These are phyloP conservation scores for Ferdinandea cuprea DNA, from an alignment of 2,888 invertebrate species.

Conservation along the genomic window DNA sequence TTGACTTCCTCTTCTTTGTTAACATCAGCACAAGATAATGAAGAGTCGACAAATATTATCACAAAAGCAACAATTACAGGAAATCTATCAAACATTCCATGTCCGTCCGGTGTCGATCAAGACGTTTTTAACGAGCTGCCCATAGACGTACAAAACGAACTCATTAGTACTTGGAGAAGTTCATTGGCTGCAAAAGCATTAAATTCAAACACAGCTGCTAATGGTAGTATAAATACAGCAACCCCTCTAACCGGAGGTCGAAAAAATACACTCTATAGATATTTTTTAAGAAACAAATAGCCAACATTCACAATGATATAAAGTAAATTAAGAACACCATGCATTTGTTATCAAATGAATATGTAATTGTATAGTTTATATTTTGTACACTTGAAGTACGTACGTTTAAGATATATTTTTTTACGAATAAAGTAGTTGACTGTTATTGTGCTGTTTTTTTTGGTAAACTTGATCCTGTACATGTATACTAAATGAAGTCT, in stretches of 20 bases:
- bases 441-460: slow-evolving; percentile 3
- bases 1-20: not conserved
- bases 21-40: slow-evolving; percentile 23
- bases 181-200: slow-evolving; percentile 80
- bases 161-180: slow-evolving; percentile 87
- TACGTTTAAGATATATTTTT: slow-evolving; percentile 61
- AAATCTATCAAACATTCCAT: slow-evolving; percentile 82
- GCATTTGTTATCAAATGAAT: slow-evolving; percentile 39
- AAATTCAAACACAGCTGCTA: slow-evolving; percentile 30
- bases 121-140: slow-evolving; percentile 89
- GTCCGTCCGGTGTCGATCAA: slow-evolving; percentile 88
- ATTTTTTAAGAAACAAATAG: slow-evolving; percentile 88
- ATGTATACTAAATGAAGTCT: too few relatives aligned
- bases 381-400: slow-evolving; percentile 39
- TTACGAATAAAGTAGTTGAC: slow-evolving; percentile 60
- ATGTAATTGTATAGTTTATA: slow-evolving; percentile 29
- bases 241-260: slow-evolving; percentile 76
- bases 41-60: slow-evolving; percentile 3
- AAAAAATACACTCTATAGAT: slow-evolving; percentile 87
- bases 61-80: slow-evolving; percentile 75
- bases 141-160: slow-evolving; percentile 88
- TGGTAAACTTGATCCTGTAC: not conserved
- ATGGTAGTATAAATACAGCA: slow-evolving; percentile 40
- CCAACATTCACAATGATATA: slow-evolving; percentile 9
- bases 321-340: not conserved